Evolutionary conservation across 2,888 invertebrate genomes (phyloP), one percentile per base, ranked within the genome.

Genomic region (Caenorhabditis doughertyi): DNA sequence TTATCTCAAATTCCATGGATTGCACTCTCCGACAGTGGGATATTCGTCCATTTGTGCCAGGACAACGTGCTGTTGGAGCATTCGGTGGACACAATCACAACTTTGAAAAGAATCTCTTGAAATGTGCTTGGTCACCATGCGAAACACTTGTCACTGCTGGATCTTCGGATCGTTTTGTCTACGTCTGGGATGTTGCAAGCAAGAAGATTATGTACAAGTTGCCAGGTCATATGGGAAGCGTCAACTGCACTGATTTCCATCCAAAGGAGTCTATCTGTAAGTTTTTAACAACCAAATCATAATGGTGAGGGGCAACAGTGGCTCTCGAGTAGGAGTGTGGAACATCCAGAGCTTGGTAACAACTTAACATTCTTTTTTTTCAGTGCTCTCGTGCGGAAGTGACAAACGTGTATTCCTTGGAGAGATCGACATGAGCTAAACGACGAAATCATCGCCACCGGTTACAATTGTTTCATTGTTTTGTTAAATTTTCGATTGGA

Each of bases 1-100:
- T 99, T 13, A 93, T 99, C 18, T 96, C 97, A 0, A 99, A 98
- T 93, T 94, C 96, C 0, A 98, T 99, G 98, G 99, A 99, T 92
- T 96, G 96, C 92, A 96, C 87, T 93, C 93, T 98, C 39, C 94
- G 98, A 76, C 96, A 98, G 89, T 99, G 98, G 98, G 98, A 99
- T 93, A 95, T 98, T 68, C 94, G 98, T 29, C 97, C 98, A 0
- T 98, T 96, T 93, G 97, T 96, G 1, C 96, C 97, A 0, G 94
- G 95, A 47, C 97, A 97, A 92, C 94, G 98, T 85, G 97, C 97
- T 92, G 95, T 97, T 0, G 97, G 97, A 93, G 95, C 70, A 11
- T 94, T 97, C 86, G 94, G 95, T 13, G 97, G 98, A 0, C 97
- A 98, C 93, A 96, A 96, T 90, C 98, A 98, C 93, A 98, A 97